phyloP scores from a whole-genome alignment of 2,888 invertebrate species.

The Sclerodermus sp. region DNA sequence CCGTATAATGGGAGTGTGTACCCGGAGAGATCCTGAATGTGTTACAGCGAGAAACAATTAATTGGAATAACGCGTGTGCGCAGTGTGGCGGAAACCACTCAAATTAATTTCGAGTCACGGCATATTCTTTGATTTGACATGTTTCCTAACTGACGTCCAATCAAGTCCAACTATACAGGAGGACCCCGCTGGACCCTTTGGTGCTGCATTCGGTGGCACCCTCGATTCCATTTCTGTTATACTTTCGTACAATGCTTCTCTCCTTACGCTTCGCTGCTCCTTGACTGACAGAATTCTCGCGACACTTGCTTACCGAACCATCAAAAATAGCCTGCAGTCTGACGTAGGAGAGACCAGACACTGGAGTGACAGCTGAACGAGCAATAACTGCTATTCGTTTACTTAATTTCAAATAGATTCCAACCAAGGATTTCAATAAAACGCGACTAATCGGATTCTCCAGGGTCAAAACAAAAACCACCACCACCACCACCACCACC shows the following conservation, averaged over 20 bases:
- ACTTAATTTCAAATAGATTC: too few relatives aligned
- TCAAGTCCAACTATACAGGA: conserved; percentile 31
- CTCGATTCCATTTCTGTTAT: conserved; percentile 48
- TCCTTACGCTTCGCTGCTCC: conserved; percentile 51
- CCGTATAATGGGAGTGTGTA: too few relatives aligned
- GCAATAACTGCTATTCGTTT: conserved; percentile 2
- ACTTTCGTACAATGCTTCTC: conserved; percentile 46
- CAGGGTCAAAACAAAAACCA: too few relatives aligned
- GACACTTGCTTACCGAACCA: conserved; percentile 32
- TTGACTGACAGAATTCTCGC: conserved; percentile 49
- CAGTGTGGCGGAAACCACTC: conserved; percentile 49
- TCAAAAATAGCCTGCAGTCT: conserved; percentile 35
- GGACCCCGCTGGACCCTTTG: not conserved
- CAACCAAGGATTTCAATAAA: too few relatives aligned
- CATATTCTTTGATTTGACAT: conserved; percentile 51
- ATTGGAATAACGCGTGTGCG: conserved; percentile 31
- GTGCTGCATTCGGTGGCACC: conserved; percentile 27
- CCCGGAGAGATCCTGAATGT: too few relatives aligned
- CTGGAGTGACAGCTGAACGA: conserved; percentile 21
- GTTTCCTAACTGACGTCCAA: conserved; percentile 45
- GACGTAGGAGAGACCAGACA: conserved; percentile 26
- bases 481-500: too few relatives aligned
- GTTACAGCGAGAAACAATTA: conserved; percentile 33
- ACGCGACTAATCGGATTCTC: too few relatives aligned
- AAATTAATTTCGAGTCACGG: conserved; percentile 56